These are phyloP conservation scores for Nothoprocta pentlandii DNA, from an alignment of 2,113 vertebrate genomes.

Conservation along the genomic window DNA sequence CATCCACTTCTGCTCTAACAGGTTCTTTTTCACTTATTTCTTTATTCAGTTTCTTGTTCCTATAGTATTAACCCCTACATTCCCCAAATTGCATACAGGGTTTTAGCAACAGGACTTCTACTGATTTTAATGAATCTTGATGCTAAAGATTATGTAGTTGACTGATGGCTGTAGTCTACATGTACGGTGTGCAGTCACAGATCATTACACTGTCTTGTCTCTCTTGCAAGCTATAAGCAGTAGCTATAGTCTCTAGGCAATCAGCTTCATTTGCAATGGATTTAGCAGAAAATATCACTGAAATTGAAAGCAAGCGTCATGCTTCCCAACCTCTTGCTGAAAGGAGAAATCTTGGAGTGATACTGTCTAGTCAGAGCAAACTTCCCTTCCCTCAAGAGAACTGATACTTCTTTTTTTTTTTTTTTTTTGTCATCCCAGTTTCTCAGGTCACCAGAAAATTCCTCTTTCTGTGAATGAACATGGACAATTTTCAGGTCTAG, in stretches of 20 bases:
- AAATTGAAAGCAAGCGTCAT: constrained; percentile 26
- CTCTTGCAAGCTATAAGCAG: constrained; percentile 10
- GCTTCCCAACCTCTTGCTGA: neutral
- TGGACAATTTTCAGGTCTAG: neutral
- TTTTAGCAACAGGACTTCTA: constrained; percentile 28
- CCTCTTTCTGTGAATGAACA: neutral
- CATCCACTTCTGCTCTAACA: neutral
- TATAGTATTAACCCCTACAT: constrained; percentile 26
- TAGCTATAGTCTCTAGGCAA: constrained; percentile 59
- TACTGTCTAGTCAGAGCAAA: neutral
- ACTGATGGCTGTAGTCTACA: constrained; percentile 49
- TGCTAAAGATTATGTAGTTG: constrained; percentile 53
- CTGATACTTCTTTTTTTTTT: neutral
- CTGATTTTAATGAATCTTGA: constrained; percentile 55
- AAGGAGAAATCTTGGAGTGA: neutral
- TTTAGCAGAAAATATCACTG: constrained; percentile 42
- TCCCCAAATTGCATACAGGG: neutral
- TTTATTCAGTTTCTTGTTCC: constrained; percentile 4
- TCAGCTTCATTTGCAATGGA: constrained; percentile 47
- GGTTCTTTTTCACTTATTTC: neutral
- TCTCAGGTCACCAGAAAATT: neutral
- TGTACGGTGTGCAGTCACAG: constrained; percentile 43
- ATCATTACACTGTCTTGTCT: constrained; percentile 66
- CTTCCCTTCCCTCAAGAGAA: neutral
- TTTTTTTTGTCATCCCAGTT: neutral